Evolutionary conservation across 2,888 invertebrate species (phyloP).

Genomic region (Ischnura elegans): DNA sequence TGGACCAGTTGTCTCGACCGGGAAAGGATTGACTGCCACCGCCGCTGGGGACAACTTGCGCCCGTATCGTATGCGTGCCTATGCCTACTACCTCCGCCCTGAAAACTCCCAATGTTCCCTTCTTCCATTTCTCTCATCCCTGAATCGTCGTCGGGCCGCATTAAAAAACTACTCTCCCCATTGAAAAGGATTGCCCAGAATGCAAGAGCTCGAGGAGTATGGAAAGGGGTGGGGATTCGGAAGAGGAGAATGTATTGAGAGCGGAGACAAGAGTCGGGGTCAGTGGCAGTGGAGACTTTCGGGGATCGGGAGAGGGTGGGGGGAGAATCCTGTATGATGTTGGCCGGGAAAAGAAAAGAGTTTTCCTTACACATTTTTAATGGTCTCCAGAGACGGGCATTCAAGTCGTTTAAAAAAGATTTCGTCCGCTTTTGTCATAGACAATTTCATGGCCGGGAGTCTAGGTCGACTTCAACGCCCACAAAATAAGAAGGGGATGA

Average conservation of each 20-base stretch:
- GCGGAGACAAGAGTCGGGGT: not conserved
- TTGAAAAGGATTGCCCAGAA: slow-evolving; percentile 56
- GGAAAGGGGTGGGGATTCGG: not conserved
- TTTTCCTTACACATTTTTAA: slow-evolving; percentile 65
- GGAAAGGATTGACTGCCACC: not conserved
- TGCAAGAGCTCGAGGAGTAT: slow-evolving; percentile 30
- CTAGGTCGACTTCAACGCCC: slow-evolving; percentile 57
- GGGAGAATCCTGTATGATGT: not conserved
- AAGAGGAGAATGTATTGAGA: not conserved
- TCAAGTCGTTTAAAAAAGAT: slow-evolving; percentile 61
- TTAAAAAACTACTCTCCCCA: slow-evolving; percentile 65
- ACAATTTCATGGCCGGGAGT: slow-evolving; percentile 63
- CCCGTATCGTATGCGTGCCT: too few species aligned
- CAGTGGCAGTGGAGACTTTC: not conserved
- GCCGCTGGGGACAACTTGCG: slow-evolving; percentile 49
- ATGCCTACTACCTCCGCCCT: too few species aligned
- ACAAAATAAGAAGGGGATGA: slow-evolving; percentile 50
- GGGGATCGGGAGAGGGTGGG: not conserved
- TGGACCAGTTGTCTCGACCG: slow-evolving; percentile 58
- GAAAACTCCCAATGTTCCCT: slow-evolving; percentile 16
- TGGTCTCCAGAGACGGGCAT: slow-evolving; percentile 60
- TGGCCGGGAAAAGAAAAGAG: slow-evolving; percentile 26
- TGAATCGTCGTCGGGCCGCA: slow-evolving; percentile 32
- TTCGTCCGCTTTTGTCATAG: slow-evolving; percentile 62
- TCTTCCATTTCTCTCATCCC: not conserved